A percentile compares a stretch with the other conserved stretches of the same genome.
Evolutionary conservation across 2,113 vertebrate genomes (phyloP).

Genomic region (Campylomormyrus numenius): DNA sequence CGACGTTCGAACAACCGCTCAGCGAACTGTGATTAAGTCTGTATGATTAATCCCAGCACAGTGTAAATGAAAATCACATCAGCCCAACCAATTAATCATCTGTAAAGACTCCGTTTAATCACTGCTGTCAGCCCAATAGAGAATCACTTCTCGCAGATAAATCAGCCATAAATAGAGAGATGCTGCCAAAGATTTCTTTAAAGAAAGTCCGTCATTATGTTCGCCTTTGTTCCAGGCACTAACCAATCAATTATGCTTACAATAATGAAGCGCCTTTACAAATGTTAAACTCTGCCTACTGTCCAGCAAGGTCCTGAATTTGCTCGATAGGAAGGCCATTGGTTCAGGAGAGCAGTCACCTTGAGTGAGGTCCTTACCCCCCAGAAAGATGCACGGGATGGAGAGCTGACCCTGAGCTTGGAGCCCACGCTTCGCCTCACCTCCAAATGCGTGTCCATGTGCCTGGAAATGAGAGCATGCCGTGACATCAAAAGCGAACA

Average conservation of each 20-base stretch:
- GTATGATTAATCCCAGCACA: slow-evolving; percentile 1
- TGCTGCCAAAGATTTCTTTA: background rate
- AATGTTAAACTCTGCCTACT: background rate
- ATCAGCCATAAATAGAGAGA: background rate
- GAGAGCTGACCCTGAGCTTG: background rate
- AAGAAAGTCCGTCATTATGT: background rate
- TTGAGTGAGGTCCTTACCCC: background rate
- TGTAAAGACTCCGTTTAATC: background rate
- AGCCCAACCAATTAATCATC: background rate
- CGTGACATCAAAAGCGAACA: background rate
- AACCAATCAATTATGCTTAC: background rate
- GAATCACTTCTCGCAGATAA: background rate
- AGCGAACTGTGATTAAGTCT: background rate
- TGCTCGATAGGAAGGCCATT: background rate
- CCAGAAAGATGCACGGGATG: background rate
- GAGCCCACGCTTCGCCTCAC: background rate
- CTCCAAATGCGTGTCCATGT: background rate
- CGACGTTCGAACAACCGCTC: background rate
- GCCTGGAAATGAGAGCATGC: background rate
- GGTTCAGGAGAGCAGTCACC: background rate
- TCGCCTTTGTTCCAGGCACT: background rate
- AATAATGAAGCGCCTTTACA: background rate
- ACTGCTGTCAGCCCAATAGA: background rate
- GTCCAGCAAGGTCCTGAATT: background rate
- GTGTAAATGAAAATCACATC: slow-evolving; percentile 3